These are phyloP conservation scores for Clitarchus hookeri DNA, from an alignment of 2,888 invertebrate genomes.

Conservation along the genomic window DNA sequence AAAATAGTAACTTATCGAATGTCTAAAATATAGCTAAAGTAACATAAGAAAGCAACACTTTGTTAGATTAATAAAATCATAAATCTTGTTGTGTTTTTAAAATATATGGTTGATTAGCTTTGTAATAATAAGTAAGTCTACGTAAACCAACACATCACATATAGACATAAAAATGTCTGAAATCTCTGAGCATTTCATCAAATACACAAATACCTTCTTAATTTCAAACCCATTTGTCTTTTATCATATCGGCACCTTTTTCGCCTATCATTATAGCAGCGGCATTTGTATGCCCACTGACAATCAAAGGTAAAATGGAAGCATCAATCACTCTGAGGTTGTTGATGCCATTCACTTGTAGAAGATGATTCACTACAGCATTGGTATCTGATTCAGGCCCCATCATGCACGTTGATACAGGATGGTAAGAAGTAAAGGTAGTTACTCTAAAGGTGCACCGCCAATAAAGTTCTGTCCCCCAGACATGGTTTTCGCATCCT, in stretches of 20 bases:
- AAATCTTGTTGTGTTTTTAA: too few species aligned
- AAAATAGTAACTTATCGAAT: too few species aligned
- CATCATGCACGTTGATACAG: slow-evolving; percentile 51
- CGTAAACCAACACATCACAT: too few species aligned
- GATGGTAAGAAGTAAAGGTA: slow-evolving; percentile 45
- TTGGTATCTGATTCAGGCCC: slow-evolving; percentile 50
- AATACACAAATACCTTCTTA: background rate
- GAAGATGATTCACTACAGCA: slow-evolving; percentile 53
- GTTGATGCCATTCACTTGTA: slow-evolving; percentile 56
- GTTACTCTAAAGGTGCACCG: slow-evolving; percentile 62
- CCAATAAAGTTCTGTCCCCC: slow-evolving; percentile 55
- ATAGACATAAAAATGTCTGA: too few species aligned
- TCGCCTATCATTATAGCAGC: slow-evolving; percentile 15
- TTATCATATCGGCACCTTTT: slow-evolving; percentile 10
- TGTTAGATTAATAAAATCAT: too few species aligned
- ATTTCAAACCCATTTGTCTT: background rate
- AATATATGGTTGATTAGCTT: too few species aligned
- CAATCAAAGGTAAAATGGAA: background rate
- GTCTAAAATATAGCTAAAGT: too few species aligned
- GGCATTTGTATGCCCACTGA: slow-evolving; percentile 11
- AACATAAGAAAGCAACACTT: too few species aligned
- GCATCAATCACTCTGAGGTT: slow-evolving; percentile 63
- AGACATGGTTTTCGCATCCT: background rate
- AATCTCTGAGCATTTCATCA: too few species aligned
- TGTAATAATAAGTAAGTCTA: too few species aligned